A percentile compares a stretch with the other conserved stretches of the same genome.
phyloP scores from a whole-genome alignment of 2,113 vertebrate genomes.

The Chrysochloris asiatica region DNA sequence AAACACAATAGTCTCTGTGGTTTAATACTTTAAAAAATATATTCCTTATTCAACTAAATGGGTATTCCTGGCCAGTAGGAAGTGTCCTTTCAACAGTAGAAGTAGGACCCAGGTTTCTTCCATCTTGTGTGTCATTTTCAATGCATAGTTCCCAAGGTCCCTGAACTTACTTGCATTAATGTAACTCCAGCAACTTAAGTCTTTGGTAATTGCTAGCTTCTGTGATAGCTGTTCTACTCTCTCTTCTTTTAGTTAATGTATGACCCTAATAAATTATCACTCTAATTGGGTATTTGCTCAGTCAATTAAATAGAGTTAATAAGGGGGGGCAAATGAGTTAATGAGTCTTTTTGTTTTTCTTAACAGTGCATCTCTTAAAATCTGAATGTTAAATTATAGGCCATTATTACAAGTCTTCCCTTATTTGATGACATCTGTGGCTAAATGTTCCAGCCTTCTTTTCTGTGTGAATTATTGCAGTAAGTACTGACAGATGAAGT shows the following conservation, averaged over 20 bases:
- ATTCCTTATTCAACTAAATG: not conserved
- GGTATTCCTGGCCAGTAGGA: not conserved
- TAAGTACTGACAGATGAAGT: constrained; percentile 40
- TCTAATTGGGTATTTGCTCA: constrained; percentile 47
- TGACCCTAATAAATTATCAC: constrained; percentile 48
- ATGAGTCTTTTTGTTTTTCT: constrained; percentile 63
- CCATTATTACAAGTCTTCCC: constrained; percentile 53
- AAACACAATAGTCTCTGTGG: not conserved
- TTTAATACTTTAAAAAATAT: not conserved
- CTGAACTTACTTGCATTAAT: not conserved
- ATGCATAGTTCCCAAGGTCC: not conserved
- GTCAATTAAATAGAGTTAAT: constrained; percentile 56
- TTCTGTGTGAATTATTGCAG: constrained; percentile 39
- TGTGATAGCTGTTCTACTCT: not conserved
- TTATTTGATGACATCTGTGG: constrained; percentile 62
- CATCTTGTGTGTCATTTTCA: not conserved
- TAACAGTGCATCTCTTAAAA: constrained; percentile 55
- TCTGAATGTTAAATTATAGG: constrained; percentile 52
- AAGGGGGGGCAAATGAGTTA: constrained; percentile 36
- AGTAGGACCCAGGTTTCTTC: not conserved
- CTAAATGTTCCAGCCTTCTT: constrained; percentile 35
- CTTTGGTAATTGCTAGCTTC: constrained; percentile 24
- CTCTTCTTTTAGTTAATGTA: constrained; percentile 41
- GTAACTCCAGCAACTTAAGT: constrained; percentile 35
- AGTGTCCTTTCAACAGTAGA: not conserved